These are phyloP conservation scores for Drosophila pseudoananassae DNA, from an alignment of 1,140 invertebrate species.

Conservation along the genomic window DNA sequence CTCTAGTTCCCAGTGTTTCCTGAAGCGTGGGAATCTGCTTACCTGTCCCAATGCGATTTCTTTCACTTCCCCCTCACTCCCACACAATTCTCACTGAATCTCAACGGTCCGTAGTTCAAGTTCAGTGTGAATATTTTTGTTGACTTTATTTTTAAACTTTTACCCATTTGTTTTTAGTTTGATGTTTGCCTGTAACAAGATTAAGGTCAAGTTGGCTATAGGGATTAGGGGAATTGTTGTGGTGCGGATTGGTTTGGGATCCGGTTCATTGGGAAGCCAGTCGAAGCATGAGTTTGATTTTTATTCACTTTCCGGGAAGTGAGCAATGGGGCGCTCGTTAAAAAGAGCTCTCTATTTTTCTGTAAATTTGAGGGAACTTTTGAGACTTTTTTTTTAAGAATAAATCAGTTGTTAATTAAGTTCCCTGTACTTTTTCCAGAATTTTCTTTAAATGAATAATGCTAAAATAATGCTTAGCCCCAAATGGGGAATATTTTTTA, in stretches of 20 bases:
- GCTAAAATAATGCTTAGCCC: neutral
- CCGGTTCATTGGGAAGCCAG: slow-evolving; percentile 19
- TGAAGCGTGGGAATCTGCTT: slow-evolving; percentile 66
- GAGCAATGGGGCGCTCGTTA: slow-evolving; percentile 10
- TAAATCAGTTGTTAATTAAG: no score
- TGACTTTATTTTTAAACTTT: slow-evolving; percentile 71
- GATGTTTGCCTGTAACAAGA: slow-evolving; percentile 63
- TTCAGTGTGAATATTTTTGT: slow-evolving; percentile 58
- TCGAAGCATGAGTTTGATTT: slow-evolving; percentile 35
- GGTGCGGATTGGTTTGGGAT: slow-evolving; percentile 20
- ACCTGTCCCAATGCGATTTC: slow-evolving; percentile 39
- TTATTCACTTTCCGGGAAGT: slow-evolving; percentile 46
- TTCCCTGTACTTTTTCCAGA: neutral
- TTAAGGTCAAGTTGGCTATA: slow-evolving; percentile 67
- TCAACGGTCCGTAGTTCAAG: slow-evolving; percentile 47
- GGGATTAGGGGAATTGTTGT: slow-evolving; percentile 5
- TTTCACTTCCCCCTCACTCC: neutral
- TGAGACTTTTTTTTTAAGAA: no score
- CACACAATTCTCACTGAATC: neutral
- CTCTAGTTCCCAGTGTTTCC: slow-evolving; percentile 14
- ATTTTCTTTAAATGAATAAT: neutral
- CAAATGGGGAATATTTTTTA: neutral
- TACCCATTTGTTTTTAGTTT: slow-evolving; percentile 54
- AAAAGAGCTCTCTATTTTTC: neutral
- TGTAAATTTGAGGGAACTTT: neutral